phyloP scores from a whole-genome alignment of 2,888 invertebrate genomes.

The Thalpophila matura region DNA sequence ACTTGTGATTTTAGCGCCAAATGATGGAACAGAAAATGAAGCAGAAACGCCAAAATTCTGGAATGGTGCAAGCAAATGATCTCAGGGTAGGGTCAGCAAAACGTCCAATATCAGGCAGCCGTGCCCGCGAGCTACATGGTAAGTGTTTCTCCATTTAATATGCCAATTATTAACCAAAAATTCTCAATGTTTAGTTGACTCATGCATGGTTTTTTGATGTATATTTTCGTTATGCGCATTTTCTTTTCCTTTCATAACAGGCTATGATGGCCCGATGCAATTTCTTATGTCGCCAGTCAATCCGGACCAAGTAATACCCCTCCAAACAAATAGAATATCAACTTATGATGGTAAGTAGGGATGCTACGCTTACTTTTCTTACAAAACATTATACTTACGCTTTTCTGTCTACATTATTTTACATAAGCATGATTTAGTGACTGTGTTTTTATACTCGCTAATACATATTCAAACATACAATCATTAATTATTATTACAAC shows the following conservation, averaged over 20 bases:
- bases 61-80: slow-evolving; percentile 97
- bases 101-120: slow-evolving; percentile 93
- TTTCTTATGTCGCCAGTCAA: slow-evolving; percentile 95
- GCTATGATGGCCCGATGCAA: slow-evolving; percentile 97
- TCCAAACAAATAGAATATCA: slow-evolving; percentile 89
- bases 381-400: slow-evolving; percentile 45
- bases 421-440: slow-evolving; percentile 52
- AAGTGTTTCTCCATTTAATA: slow-evolving; percentile 63
- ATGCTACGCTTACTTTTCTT: slow-evolving; percentile 50
- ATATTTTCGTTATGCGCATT: slow-evolving; percentile 79
- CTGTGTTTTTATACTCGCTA: slow-evolving; percentile 37
- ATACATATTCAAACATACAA: slow-evolving; percentile 12
- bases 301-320: slow-evolving; percentile 94
- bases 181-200: slow-evolving; percentile 65
- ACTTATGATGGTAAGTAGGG: slow-evolving; percentile 87
- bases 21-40: slow-evolving; percentile 97
- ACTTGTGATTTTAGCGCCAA: slow-evolving; percentile 92
- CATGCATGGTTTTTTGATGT: slow-evolving; percentile 74
- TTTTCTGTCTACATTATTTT: slow-evolving; percentile 52
- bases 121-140: slow-evolving; percentile 93
- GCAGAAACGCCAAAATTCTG: slow-evolving; percentile 95
- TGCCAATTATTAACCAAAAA: slow-evolving; percentile 23
- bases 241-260: slow-evolving; percentile 85
- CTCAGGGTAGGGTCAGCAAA: slow-evolving; percentile 93
- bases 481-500: not conserved